These are phyloP conservation scores for Amitus sp. DNA, from an alignment of 2,888 invertebrate species.

Conservation along the genomic window DNA sequence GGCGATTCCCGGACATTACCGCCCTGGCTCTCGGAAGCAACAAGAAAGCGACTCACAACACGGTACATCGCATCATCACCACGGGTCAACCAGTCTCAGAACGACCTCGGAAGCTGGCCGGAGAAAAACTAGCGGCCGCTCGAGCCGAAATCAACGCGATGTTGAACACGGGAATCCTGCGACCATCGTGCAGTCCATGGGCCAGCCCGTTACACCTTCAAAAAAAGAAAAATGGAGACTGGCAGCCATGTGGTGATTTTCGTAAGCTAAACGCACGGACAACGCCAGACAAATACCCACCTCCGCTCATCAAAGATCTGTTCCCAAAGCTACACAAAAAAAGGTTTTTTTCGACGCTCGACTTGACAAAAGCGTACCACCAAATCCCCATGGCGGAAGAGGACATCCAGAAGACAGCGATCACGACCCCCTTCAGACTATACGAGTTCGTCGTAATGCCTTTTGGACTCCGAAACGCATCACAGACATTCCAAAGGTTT, in stretches of 20 bases:
- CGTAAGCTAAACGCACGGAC: constrained; percentile 45
- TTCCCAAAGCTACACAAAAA: constrained; percentile 29
- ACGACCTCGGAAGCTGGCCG: constrained; percentile 47
- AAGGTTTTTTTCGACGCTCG: constrained; percentile 32
- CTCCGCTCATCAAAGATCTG: constrained; percentile 48
- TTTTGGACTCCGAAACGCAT: constrained; percentile 23
- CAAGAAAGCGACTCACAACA: not conserved
- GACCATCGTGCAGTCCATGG: constrained; percentile 51
- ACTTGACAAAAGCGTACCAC: constrained; percentile 17
- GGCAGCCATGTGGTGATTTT: constrained; percentile 24
- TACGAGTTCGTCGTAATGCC: constrained; percentile 29
- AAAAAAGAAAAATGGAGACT: constrained; percentile 26
- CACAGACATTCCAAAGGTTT: constrained; percentile 15
- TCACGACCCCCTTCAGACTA: constrained; percentile 30
- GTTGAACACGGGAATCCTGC: constrained; percentile 46
- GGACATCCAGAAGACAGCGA: constrained; percentile 25
- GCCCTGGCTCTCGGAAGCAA: not conserved
- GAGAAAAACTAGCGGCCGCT: constrained; percentile 45
- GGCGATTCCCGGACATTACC: not conserved
- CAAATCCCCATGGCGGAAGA: constrained; percentile 21
- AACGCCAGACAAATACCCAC: constrained; percentile 47
- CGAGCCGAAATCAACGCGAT: constrained; percentile 47
- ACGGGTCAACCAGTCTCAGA: constrained; percentile 50
- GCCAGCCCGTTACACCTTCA: constrained; percentile 33
- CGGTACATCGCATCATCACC: constrained; percentile 42